phyloP scores from a whole-genome alignment of 30 jellyfish, hydroid and myxozoan species.

The Morbakka virulenta region DNA sequence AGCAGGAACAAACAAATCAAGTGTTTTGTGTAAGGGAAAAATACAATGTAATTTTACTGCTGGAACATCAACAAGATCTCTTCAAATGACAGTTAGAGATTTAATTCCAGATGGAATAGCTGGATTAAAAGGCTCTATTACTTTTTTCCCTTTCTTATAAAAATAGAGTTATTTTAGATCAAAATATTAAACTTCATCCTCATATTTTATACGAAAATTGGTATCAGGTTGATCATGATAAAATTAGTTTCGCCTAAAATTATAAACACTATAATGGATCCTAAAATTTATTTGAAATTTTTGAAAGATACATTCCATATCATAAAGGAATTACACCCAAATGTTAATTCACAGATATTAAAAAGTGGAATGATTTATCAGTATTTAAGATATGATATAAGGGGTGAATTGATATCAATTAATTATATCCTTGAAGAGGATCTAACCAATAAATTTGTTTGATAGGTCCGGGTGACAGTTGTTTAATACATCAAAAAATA shows the following conservation, averaged over 20 bases:
- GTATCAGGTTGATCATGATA: not conserved
- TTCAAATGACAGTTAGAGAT: constrained; percentile 47
- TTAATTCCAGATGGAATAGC: constrained; percentile 9
- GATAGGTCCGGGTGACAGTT: too few species aligned
- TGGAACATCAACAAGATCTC: constrained; percentile 30
- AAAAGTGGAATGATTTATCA: not conserved
- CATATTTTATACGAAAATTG: constrained; percentile 10
- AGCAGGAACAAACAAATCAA: too few species aligned
- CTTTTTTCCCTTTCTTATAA: too few species aligned
- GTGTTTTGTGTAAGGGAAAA: constrained; percentile 48
- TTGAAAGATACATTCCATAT: not conserved
- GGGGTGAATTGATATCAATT: too few species aligned
- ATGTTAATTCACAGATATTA: too few species aligned
- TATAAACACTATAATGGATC: not conserved
- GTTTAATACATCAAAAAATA: too few species aligned
- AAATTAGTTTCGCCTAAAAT: too few species aligned
- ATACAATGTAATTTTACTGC: constrained; percentile 35
- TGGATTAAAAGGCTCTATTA: too few species aligned
- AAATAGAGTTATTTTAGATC: too few species aligned
- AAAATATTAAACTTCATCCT: too few species aligned
- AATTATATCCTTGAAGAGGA: too few species aligned
- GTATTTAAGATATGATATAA: not conserved
- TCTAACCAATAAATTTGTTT: too few species aligned
- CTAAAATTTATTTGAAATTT: not conserved
- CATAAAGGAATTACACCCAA: not conserved